Conservation (phyloP, 2,888 invertebrate genomes). For the Erebia epiphron region DNA sequence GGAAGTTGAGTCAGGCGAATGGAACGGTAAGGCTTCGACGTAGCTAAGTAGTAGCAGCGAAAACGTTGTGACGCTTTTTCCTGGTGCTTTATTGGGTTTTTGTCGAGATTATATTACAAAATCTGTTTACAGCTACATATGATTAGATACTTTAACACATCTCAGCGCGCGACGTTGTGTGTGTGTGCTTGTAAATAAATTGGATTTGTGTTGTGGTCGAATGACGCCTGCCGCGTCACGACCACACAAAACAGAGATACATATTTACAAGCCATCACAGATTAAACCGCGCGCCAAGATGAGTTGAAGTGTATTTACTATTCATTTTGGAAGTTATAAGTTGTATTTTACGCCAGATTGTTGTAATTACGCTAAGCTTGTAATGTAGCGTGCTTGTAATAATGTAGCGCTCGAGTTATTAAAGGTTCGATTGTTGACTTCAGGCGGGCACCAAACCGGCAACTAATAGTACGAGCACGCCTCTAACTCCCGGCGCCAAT, state of each 20-base stretch:
- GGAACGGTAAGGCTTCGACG: slow-evolving; percentile 66
- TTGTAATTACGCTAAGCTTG: slow-evolving; percentile 22
- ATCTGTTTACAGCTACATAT: too few relatives aligned
- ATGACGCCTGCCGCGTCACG: too few relatives aligned
- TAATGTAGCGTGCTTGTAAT: slow-evolving; percentile 22
- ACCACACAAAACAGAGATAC: too few relatives aligned
- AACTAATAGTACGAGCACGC: slow-evolving; percentile 76
- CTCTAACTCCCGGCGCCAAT: slow-evolving; percentile 67
- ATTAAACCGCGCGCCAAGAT: too few relatives aligned
- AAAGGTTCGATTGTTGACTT: slow-evolving; percentile 44
- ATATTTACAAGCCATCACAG: too few relatives aligned
- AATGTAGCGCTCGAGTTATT: slow-evolving; percentile 30
- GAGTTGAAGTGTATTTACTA: background rate
- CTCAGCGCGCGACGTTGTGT: too few relatives aligned
- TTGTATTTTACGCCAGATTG: slow-evolving; percentile 4
- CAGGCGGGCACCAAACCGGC: slow-evolving; percentile 70
- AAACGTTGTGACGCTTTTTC: slow-evolving; percentile 16
- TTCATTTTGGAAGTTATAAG: background rate
- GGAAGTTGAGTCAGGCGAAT: slow-evolving; percentile 74
- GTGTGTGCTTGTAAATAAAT: too few relatives aligned
- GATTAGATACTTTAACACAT: too few relatives aligned
- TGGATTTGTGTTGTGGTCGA: too few relatives aligned
- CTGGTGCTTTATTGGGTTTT: slow-evolving; percentile 18
- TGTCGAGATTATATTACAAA: background rate
- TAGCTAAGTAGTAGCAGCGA: slow-evolving; percentile 30